Conservation (phyloP, 1,140 invertebrate genomes). For the Papilio machaon region DNA sequence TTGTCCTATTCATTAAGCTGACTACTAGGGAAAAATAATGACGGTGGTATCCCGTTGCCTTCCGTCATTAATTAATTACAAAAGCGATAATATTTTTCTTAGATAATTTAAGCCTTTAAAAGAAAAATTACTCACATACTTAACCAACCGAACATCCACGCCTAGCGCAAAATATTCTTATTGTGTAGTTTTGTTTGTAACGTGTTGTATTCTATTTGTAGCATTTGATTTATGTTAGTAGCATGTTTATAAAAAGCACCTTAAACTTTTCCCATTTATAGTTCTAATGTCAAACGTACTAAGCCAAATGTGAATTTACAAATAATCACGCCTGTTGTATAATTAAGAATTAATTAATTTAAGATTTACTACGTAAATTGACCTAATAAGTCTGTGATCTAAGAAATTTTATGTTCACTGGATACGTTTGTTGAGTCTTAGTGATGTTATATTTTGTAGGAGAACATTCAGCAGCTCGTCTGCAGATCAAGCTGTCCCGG, state of each 20-base stretch:
- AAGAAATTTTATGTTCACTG: neutral
- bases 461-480: slow-evolving; percentile 82
- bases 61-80: no score
- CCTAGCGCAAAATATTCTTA: slow-evolving; percentile 42
- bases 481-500: slow-evolving; percentile 83
- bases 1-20: no score
- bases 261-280: neutral
- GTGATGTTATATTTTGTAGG: slow-evolving; percentile 64
- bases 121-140: neutral
- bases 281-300: no score
- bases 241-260: neutral
- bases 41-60: no score
- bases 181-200: slow-evolving; percentile 42
- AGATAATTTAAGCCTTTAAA: no score
- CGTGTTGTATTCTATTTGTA: slow-evolving; percentile 21
- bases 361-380: neutral
- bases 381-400: neutral
- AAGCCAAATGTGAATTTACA: no score
- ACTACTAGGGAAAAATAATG: no score
- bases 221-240: neutral
- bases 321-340: no score
- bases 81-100: no score
- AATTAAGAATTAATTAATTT: neutral
- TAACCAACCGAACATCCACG: slow-evolving; percentile 46
- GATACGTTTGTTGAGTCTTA: neutral